Evolutionary conservation across 2,888 invertebrate species (phyloP), one percentile per base, ranked within the genome.

Genomic region (Microctonus aethiopoides): DNA sequence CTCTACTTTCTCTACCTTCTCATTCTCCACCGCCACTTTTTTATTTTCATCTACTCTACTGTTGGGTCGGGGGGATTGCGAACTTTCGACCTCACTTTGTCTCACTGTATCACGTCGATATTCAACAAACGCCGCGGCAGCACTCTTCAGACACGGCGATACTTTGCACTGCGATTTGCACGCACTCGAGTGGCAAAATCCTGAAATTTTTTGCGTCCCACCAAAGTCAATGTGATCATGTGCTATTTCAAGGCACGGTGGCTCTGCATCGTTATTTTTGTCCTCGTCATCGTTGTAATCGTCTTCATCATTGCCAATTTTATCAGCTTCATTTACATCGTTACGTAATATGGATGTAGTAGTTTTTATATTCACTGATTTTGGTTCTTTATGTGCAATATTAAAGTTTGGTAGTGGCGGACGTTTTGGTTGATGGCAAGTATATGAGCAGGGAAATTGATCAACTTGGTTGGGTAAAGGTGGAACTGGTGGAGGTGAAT

Each of bases 231-330:
- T 68, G 72, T 72, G 68, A 69, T 73, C 68, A 63, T 67, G 41
- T 69, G 73, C 75, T 79, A 76, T 79, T 77, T 77, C 75, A 68
- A 72, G 73, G 70, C 72, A 57, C 62, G 72, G 34, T n/a, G 34
- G 32, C 56, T 32, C 46, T 13, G 16, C 62, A 16, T n/a, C 46
- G n/a, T n/a, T n/a, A n/a, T n/a, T n/a, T n/a, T n/a, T n/a, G n/a
- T n/a, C n/a, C n/a, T n/a, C n/a, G n/a, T n/a, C n/a, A n/a, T n/a
- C n/a, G n/a, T n/a, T n/a, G n/a, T n/a, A n/a, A 16, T 5, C 7
- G 16, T 22, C 57, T 51, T 61, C 76, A 69, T 76, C 77, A 77
- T 72, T 75, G 78, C 76, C 76, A 73, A 74, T 68, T 59, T 60
- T 61, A 65, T 72, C 67, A 64, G 67, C 72, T 56, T 73, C 72